phyloP scores from a whole-genome alignment of 2,113 vertebrate genomes.

The Thunnus thynnus region DNA sequence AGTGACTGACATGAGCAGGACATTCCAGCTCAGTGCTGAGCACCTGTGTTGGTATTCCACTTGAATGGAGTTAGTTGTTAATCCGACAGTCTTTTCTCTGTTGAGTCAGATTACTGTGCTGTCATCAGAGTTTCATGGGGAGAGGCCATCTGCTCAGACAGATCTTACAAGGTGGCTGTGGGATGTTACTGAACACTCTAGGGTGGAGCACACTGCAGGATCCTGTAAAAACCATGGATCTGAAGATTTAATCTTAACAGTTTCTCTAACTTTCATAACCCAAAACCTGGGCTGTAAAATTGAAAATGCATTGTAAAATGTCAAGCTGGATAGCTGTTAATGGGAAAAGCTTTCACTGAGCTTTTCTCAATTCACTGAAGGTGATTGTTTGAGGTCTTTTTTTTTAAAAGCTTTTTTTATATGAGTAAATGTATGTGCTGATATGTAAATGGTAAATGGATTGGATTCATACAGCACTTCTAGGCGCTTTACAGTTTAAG shows the following conservation, averaged over 20 bases:
- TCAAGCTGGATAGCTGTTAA: neutral
- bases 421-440: too few species aligned
- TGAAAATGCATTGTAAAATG: neutral
- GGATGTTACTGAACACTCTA: conserved; percentile 43
- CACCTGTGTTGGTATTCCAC: conserved; percentile 71
- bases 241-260: conserved; percentile 16
- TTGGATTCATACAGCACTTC: too few species aligned
- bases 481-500: too few species aligned
- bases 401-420: too few species aligned
- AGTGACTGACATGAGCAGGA: conserved; percentile 10
- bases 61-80: conserved; percentile 72
- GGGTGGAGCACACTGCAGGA: conserved; percentile 18
- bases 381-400: too few species aligned
- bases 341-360: neutral
- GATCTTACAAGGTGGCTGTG: conserved; percentile 66
- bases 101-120: conserved; percentile 72
- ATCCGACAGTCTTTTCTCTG: conserved; percentile 68
- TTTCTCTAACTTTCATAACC: neutral
- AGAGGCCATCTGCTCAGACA: conserved; percentile 75
- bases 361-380: neutral
- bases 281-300: conserved; percentile 1
- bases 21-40: conserved; percentile 36
- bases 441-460: too few species aligned
- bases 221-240: conserved; percentile 15
- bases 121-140: conserved; percentile 70